Conservation (phyloP, 2,113 vertebrate species). For the Pelusios castaneus region DNA sequence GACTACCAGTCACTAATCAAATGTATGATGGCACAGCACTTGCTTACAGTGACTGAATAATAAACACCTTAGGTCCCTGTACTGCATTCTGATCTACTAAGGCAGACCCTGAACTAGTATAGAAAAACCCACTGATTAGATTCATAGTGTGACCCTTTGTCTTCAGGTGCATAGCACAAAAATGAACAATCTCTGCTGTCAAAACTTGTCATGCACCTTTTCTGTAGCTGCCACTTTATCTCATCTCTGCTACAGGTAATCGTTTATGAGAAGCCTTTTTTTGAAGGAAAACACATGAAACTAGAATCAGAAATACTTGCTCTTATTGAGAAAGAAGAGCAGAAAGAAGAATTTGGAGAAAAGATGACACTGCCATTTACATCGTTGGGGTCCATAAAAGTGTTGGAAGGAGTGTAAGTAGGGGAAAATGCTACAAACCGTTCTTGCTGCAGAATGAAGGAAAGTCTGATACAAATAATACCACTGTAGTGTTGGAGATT, state of each 20-base stretch:
- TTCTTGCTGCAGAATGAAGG: neutral
- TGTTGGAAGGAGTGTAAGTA: slow-evolving; percentile 93
- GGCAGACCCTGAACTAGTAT: neutral
- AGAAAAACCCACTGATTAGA: neutral
- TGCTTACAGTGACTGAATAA: neutral
- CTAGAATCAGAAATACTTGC: slow-evolving; percentile 80
- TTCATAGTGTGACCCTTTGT: neutral
- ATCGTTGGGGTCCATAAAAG: slow-evolving; percentile 90
- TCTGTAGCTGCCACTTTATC: neutral
- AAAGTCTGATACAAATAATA: neutral
- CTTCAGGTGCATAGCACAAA: neutral
- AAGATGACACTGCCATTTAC: slow-evolving; percentile 42
- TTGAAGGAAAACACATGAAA: slow-evolving; percentile 86
- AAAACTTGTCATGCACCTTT: neutral
- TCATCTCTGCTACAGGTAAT: slow-evolving; percentile 78
- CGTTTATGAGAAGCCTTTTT: slow-evolving; percentile 90
- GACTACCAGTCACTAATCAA: neutral
- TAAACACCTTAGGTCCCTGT: neutral
- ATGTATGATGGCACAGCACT: neutral
- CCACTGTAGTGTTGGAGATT: neutral
- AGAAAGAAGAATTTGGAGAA: slow-evolving; percentile 42
- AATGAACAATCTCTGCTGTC: neutral
- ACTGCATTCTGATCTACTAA: neutral
- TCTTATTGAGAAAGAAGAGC: slow-evolving; percentile 62
- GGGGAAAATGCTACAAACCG: neutral